phyloP scores from a whole-genome alignment of 2,113 vertebrate species.

The Hepsetus odoe region DNA sequence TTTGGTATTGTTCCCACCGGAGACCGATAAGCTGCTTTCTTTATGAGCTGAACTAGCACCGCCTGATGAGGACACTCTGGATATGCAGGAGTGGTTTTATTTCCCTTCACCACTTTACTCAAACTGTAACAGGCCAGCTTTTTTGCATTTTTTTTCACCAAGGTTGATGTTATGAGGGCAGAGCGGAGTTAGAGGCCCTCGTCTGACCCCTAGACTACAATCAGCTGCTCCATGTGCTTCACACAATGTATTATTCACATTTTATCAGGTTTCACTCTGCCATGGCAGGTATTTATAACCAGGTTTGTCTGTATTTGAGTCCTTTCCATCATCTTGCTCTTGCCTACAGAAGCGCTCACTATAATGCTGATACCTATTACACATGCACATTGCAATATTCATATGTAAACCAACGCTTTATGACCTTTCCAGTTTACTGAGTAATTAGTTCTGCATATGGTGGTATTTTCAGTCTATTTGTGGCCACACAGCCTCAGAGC shows the following conservation, averaged over 20 bases:
- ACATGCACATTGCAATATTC: not conserved
- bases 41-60: not conserved
- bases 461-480: too few relatives aligned
- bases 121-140: not conserved
- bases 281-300: conserved; percentile 33
- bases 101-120: not conserved
- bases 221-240: conserved; percentile 26
- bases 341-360: not conserved
- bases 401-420: not conserved
- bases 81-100: not conserved
- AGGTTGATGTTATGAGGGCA: not conserved
- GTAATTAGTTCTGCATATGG: too few relatives aligned
- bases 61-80: not conserved
- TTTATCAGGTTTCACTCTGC: conserved; percentile 31
- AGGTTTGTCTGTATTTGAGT: conserved; percentile 30
- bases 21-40: not conserved
- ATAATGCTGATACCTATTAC: not conserved
- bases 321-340: conserved; percentile 25
- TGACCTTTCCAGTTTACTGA: not conserved
- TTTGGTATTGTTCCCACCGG: not conserved
- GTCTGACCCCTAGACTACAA: not conserved
- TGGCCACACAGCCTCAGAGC: too few relatives aligned
- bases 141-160: not conserved
- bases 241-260: conserved; percentile 28
- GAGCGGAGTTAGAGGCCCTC: not conserved